These are phyloP conservation scores for Calephelis perditalis DNA, from an alignment of 2,888 invertebrate genomes.

Conservation along the genomic window DNA sequence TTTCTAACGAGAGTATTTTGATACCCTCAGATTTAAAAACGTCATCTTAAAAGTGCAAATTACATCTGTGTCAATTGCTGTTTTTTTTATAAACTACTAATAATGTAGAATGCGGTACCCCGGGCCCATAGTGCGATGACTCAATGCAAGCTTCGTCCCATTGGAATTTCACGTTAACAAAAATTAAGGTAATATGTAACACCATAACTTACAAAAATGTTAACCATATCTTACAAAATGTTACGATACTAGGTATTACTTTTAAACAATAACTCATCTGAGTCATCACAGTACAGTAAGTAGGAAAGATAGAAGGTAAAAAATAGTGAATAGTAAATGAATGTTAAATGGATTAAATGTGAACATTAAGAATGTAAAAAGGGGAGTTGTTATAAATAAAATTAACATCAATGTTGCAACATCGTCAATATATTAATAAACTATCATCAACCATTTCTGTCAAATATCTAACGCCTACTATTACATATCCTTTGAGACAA, in stretches of 20 bases:
- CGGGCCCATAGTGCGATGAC: slow-evolving; percentile 75
- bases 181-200: slow-evolving; percentile 19
- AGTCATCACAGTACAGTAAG: slow-evolving; percentile 73
- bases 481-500: slow-evolving; percentile 62
- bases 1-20: slow-evolving; percentile 14
- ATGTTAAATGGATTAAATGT: slow-evolving; percentile 55
- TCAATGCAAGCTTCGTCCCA: slow-evolving; percentile 77
- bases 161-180: slow-evolving; percentile 41
- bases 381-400: slow-evolving; percentile 62
- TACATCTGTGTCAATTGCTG: no score
- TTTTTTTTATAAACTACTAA: no score
- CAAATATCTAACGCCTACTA: slow-evolving; percentile 45
- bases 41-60: background rate
- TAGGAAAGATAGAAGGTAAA: slow-evolving; percentile 43
- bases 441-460: slow-evolving; percentile 35
- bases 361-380: slow-evolving; percentile 42
- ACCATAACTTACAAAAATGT: slow-evolving; percentile 29
- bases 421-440: slow-evolving; percentile 69
- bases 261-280: slow-evolving; percentile 52
- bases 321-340: slow-evolving; percentile 49
- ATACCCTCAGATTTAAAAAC: background rate
- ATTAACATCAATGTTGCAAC: slow-evolving; percentile 66
- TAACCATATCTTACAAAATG: slow-evolving; percentile 31
- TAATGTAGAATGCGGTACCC: slow-evolving; percentile 37
- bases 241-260: slow-evolving; percentile 32